Evolutionary conservation across 2,888 invertebrate genomes (phyloP).

Genomic region (Mylabris sibirica): DNA sequence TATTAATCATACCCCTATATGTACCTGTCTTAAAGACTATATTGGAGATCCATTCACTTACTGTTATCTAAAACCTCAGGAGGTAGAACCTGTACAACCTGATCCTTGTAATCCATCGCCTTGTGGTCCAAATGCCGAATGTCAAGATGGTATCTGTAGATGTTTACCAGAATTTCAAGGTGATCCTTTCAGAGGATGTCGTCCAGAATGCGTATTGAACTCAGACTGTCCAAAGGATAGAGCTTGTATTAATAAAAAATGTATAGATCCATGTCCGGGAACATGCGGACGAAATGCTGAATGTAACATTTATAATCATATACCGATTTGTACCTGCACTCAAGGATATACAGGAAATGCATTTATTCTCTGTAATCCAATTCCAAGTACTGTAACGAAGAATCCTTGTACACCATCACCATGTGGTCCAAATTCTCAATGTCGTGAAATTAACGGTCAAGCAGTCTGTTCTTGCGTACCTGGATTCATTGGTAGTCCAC

Average conservation of each 20-base stretch:
- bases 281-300: slow-evolving; percentile 79
- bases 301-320: slow-evolving; percentile 78
- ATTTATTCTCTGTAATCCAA: slow-evolving; percentile 70
- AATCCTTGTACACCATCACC: slow-evolving; percentile 72
- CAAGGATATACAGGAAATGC: slow-evolving; percentile 75
- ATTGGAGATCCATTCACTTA: slow-evolving; percentile 70
- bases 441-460: slow-evolving; percentile 70
- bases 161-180: slow-evolving; percentile 75
- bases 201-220: slow-evolving; percentile 79
- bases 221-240: slow-evolving; percentile 74
- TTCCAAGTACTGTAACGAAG: slow-evolving; percentile 53
- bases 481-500: slow-evolving; percentile 73
- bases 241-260: slow-evolving; percentile 75
- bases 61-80: slow-evolving; percentile 53
- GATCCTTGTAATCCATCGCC: slow-evolving; percentile 72
- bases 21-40: slow-evolving; percentile 70
- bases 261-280: slow-evolving; percentile 76
- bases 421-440: slow-evolving; percentile 79
- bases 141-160: slow-evolving; percentile 72
- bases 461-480: slow-evolving; percentile 77
- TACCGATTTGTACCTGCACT: slow-evolving; percentile 80
- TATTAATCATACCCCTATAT: slow-evolving; percentile 77
- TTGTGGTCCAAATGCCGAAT: slow-evolving; percentile 71
- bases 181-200: slow-evolving; percentile 73
- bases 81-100: slow-evolving; percentile 35